Conservation (phyloP, 2,888 invertebrate genomes). For the Drosophila macrospina region DNA sequence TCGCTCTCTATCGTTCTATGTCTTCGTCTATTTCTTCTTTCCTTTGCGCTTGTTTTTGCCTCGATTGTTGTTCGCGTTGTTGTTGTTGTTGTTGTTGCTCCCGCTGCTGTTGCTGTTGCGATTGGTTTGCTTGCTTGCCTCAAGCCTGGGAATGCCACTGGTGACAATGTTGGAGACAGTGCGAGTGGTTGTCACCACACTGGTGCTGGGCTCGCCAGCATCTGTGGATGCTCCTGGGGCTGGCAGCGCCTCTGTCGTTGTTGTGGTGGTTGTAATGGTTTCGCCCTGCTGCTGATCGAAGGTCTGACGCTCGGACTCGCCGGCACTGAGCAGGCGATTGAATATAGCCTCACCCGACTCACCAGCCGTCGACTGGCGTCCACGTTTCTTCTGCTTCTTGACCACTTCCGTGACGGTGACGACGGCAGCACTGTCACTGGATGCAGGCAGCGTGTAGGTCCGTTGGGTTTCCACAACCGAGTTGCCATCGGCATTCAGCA, state of each 20-base stretch:
- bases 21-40: conserved; percentile 72
- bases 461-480: conserved; percentile 69
- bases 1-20: neutral
- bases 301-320: conserved; percentile 72
- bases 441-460: conserved; percentile 63
- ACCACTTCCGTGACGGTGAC: conserved; percentile 75
- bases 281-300: conserved; percentile 80
- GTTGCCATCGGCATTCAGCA: conserved; percentile 70
- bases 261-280: conserved; percentile 80
- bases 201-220: conserved; percentile 62
- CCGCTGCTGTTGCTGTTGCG: conserved; percentile 44
- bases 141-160: conserved; percentile 82
- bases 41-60: conserved; percentile 78
- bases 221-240: conserved; percentile 27
- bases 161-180: conserved; percentile 83
- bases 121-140: conserved; percentile 45
- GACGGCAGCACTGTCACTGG: conserved; percentile 54
- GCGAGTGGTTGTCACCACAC: conserved; percentile 83
- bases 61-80: conserved; percentile 67
- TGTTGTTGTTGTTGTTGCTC: conserved; percentile 47
- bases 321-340: conserved; percentile 75
- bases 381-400: conserved; percentile 60
- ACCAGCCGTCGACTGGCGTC: conserved; percentile 11
- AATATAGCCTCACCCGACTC: conserved; percentile 79
- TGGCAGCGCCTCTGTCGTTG: conserved; percentile 74